These are phyloP conservation scores for Acrobasis consociella DNA, from an alignment of 2,888 invertebrate species.

Conservation along the genomic window DNA sequence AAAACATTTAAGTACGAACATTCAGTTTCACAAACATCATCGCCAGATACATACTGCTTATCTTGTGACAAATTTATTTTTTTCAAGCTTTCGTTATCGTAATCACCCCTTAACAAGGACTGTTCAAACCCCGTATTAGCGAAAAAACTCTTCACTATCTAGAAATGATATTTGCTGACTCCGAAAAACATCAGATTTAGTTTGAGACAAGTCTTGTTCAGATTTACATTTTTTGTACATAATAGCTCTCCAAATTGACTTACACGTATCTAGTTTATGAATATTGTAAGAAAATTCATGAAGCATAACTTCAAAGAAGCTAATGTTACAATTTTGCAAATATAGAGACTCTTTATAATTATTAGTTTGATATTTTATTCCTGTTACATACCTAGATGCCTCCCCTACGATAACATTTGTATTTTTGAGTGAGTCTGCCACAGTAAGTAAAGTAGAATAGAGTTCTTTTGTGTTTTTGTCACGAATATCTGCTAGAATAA, in stretches of 20 bases:
- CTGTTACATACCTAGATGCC: background rate
- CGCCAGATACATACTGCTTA: background rate
- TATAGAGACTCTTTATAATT: no score
- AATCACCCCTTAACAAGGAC: background rate
- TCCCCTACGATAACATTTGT: background rate
- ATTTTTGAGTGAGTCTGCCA: background rate
- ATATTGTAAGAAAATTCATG: background rate
- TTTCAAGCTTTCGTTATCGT: no score
- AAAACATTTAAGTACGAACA: background rate
- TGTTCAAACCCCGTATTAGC: background rate
- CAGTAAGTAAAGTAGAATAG: background rate
- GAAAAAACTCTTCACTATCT: conserved; percentile 1
- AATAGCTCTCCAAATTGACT: conserved; percentile 3
- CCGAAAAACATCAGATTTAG: no score
- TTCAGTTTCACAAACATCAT: background rate
- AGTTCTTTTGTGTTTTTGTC: background rate
- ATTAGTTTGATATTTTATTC: no score
- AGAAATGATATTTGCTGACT: background rate
- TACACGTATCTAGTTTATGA: background rate
- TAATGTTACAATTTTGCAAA: background rate
- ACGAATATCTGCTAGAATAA: background rate
- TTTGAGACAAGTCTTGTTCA: background rate
- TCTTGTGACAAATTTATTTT: no score
- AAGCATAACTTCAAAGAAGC: background rate
- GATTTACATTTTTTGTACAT: background rate